Conservation (phyloP, 2,888 invertebrate genomes). For the Ormyrus thymus region DNA sequence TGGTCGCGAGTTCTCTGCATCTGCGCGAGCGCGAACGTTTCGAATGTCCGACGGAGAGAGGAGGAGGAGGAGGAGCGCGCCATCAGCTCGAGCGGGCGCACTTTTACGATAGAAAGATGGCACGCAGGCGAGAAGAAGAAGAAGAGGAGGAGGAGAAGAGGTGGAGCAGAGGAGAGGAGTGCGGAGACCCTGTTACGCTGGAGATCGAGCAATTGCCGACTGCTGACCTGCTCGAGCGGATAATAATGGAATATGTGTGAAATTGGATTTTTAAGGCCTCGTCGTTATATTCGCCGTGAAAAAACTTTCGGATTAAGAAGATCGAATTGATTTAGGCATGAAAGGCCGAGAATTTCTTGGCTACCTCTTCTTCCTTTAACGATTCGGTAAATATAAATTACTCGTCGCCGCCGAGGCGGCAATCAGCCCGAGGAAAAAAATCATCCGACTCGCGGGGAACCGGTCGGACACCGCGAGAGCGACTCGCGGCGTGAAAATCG, state of each 20-base stretch:
- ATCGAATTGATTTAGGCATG: not conserved
- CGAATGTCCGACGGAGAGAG: slow-evolving; percentile 38
- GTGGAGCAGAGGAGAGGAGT: slow-evolving; percentile 40
- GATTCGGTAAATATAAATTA: too few species aligned
- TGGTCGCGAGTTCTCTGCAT: slow-evolving; percentile 46
- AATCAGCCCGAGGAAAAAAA: too few species aligned
- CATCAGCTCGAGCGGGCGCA: slow-evolving; percentile 11
- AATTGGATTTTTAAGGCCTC: too few species aligned
- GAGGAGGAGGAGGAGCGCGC: slow-evolving; percentile 18
- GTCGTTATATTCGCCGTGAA: not conserved
- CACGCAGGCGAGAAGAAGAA: slow-evolving; percentile 42
- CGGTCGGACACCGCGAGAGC: too few species aligned
- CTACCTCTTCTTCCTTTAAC: too few species aligned
- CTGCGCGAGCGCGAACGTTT: slow-evolving; percentile 37
- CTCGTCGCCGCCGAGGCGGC: too few species aligned
- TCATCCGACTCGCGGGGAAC: too few species aligned
- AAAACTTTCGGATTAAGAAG: not conserved
- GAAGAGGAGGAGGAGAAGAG: slow-evolving; percentile 52
- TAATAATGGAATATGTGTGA: too few species aligned
- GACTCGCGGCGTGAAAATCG: too few species aligned
- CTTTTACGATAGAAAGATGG: slow-evolving; percentile 47
- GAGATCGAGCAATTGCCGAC: not conserved
- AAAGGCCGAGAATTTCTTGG: not conserved
- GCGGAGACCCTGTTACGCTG: slow-evolving; percentile 4
- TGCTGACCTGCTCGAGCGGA: not conserved